Percentiles rank a stretch among this genome's conserved stretches.
These are phyloP conservation scores for Anhinga rufa DNA, from an alignment of 2,113 vertebrate species.

Conservation along the genomic window DNA sequence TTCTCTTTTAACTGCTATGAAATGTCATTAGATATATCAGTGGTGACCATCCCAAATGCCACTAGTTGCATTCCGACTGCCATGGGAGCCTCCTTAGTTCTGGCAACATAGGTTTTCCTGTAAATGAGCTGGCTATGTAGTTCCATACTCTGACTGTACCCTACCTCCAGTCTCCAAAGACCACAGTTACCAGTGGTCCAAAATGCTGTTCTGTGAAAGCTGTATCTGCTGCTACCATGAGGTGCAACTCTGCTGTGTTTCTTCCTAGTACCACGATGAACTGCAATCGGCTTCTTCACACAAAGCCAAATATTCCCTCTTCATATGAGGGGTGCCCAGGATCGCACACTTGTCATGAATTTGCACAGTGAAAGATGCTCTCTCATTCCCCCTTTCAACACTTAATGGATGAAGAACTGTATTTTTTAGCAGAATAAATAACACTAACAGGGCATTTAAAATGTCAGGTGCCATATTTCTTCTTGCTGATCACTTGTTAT, in stretches of 20 bases:
- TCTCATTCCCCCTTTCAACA: not conserved
- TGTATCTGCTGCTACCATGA: not conserved
- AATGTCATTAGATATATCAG: not conserved
- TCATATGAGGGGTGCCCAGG: not conserved
- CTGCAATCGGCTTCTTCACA: not conserved
- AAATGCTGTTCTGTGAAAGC: not conserved
- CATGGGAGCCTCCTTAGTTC: not conserved
- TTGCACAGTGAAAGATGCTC: not conserved
- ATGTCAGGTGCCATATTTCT: not conserved
- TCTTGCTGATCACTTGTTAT: not conserved
- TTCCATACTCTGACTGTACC: not conserved
- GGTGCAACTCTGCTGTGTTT: not conserved
- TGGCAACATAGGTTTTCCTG: not conserved
- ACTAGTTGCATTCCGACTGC: not conserved
- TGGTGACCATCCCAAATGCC: not conserved
- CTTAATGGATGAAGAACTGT: not conserved
- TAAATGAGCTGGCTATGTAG: not conserved
- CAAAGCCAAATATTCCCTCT: not conserved
- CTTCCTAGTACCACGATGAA: not conserved
- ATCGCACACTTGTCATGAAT: not conserved
- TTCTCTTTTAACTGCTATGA: not conserved
- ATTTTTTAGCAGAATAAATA: slow-evolving; percentile 21
- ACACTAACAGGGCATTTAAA: not conserved
- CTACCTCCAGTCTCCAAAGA: not conserved
- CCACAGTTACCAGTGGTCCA: not conserved